A percentile compares a stretch with the other conserved stretches of the same genome.
phyloP scores from a whole-genome alignment of 2,113 vertebrate species.

The Rhodinocichla rosea region DNA sequence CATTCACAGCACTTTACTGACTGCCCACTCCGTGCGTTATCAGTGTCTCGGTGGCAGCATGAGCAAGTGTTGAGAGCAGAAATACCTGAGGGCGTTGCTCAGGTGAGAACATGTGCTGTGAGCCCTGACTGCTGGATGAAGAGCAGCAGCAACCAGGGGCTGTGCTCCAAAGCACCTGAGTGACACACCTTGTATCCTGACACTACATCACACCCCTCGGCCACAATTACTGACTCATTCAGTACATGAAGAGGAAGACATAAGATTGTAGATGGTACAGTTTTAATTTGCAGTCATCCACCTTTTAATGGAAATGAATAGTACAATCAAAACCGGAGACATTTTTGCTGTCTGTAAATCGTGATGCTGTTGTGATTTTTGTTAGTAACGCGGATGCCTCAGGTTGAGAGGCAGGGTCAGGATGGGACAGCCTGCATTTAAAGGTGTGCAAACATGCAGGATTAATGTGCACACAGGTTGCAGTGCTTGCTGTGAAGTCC shows the following conservation, averaged over 20 bases:
- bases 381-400: not conserved
- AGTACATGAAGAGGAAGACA: not conserved
- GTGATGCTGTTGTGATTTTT: not conserved
- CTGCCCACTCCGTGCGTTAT: not conserved
- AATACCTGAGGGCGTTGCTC: not conserved
- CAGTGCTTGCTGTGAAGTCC: not conserved
- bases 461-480: fast-evolving
- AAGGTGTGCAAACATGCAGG: fast-evolving
- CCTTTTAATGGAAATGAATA: not conserved
- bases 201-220: not conserved
- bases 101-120: not conserved
- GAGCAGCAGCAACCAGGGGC: not conserved
- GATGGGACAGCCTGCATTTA: not conserved
- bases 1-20: fast-evolving
- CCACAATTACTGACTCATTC: not conserved
- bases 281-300: not conserved
- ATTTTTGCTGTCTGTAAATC: not conserved
- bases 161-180: not conserved
- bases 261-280: not conserved
- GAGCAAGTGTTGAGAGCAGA: not conserved
- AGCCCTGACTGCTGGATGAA: not conserved
- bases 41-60: fast-evolving
- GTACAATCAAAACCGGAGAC: not conserved
- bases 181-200: fast-evolving
- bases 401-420: not conserved